These are phyloP conservation scores for Toxotes chatareus DNA, from an alignment of 2,113 vertebrate species.

Conservation along the genomic window DNA sequence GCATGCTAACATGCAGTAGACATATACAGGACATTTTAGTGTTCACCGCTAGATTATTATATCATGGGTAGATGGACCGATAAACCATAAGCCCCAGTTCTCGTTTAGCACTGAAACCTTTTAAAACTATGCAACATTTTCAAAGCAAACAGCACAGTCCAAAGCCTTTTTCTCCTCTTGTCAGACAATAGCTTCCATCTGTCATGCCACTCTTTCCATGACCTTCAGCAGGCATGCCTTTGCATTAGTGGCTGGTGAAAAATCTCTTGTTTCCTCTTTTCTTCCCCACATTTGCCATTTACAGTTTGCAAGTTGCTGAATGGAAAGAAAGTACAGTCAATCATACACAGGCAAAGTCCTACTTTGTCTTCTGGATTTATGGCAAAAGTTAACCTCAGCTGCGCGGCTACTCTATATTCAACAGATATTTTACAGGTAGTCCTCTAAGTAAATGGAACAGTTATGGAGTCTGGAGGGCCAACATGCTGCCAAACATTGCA, in stretches of 20 bases:
- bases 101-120: background rate
- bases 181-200: slow-evolving; percentile 28
- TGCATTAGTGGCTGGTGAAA: slow-evolving; percentile 50
- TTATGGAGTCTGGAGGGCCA: slow-evolving; percentile 50
- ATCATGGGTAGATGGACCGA: background rate
- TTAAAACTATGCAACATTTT: background rate
- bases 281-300: slow-evolving; percentile 37
- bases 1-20: background rate
- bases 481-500: slow-evolving; percentile 46
- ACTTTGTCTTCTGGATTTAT: slow-evolving; percentile 64
- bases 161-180: background rate
- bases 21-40: background rate
- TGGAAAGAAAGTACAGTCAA: slow-evolving; percentile 36
- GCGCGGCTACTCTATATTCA: slow-evolving; percentile 52
- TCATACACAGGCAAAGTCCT: slow-evolving; percentile 35
- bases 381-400: slow-evolving; percentile 47
- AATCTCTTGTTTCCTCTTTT: slow-evolving; percentile 36
- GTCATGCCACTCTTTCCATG: slow-evolving; percentile 30
- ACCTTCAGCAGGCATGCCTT: slow-evolving; percentile 32
- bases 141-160: slow-evolving; percentile 13
- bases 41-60: background rate
- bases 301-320: slow-evolving; percentile 30
- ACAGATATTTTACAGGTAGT: slow-evolving; percentile 61
- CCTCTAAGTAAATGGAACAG: slow-evolving; percentile 57
- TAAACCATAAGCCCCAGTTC: background rate